These are phyloP conservation scores for Aix galericulata DNA, from an alignment of 2,113 vertebrate genomes.

Conservation along the genomic window DNA sequence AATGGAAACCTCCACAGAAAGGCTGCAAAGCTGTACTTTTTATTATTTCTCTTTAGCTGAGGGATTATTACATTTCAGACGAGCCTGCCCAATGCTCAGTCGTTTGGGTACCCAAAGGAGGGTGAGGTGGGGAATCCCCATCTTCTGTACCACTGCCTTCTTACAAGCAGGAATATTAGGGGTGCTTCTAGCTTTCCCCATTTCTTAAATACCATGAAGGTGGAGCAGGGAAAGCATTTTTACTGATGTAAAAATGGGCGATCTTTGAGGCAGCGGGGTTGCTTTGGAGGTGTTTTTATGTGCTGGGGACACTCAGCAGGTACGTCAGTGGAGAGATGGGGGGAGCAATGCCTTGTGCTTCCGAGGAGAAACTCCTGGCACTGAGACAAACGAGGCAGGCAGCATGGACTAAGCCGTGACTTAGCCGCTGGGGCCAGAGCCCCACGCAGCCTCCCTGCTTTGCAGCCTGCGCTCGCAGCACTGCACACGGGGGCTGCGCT, in stretches of 20 bases:
- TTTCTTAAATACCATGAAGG: background rate
- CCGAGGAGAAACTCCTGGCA: background rate
- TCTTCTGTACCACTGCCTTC: background rate
- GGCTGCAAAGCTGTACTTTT: background rate
- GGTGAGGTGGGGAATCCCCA: background rate
- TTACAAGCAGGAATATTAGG: background rate
- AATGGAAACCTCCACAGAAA: background rate
- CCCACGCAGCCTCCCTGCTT: background rate
- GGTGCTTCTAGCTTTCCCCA: background rate
- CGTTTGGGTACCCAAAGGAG: rapidly evolving
- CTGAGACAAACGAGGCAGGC: background rate
- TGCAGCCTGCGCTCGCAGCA: rapidly evolving
- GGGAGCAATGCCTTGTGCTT: background rate
- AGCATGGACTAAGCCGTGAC: background rate
- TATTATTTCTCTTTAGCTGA: background rate
- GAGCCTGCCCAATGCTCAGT: background rate
- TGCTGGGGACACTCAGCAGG: background rate
- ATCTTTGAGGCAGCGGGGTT: background rate
- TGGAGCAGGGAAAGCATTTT: background rate
- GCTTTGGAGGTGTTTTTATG: background rate
- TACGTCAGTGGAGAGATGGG: background rate
- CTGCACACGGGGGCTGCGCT: background rate
- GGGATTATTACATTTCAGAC: background rate
- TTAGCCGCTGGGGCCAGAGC: background rate
- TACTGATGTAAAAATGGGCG: background rate